phyloP scores from a whole-genome alignment of 2,888 invertebrate genomes.

The Rotaria sp. region DNA sequence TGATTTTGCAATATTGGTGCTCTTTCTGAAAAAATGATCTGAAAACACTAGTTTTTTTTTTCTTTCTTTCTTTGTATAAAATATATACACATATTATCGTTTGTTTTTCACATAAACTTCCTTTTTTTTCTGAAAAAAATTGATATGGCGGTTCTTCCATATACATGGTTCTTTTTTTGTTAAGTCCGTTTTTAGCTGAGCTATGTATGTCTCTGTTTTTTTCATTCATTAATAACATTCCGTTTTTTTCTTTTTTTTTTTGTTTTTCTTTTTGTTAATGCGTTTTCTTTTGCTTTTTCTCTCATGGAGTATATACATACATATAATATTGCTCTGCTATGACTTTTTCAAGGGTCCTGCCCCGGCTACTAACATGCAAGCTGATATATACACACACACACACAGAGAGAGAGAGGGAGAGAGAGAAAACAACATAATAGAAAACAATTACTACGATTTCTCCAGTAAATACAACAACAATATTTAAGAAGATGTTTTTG shows the following conservation, averaged over 20 bases:
- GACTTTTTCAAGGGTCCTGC: background rate
- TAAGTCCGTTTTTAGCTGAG: background rate
- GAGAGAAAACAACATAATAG: too few species aligned
- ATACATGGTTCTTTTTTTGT: background rate
- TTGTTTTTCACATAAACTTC: background rate
- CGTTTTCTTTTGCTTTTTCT: background rate
- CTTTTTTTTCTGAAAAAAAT: background rate
- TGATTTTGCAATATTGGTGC: background rate
- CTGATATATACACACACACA: background rate
- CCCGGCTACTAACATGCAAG: background rate
- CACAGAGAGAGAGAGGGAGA: background rate
- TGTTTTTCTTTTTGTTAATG: background rate
- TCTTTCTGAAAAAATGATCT: background rate
- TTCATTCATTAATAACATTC: background rate
- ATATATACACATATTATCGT: background rate
- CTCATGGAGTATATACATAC: background rate
- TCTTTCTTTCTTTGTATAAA: background rate
- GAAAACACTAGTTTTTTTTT: background rate
- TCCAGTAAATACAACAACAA: background rate
- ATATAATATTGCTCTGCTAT: background rate
- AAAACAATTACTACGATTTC: background rate
- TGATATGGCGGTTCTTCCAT: background rate
- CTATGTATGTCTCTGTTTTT: background rate
- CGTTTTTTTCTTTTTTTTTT: background rate
- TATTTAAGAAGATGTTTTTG: background rate